Evolutionary conservation across 2,113 vertebrate genomes (phyloP).

Genomic region (Poeciliopsis turrubarensis): DNA sequence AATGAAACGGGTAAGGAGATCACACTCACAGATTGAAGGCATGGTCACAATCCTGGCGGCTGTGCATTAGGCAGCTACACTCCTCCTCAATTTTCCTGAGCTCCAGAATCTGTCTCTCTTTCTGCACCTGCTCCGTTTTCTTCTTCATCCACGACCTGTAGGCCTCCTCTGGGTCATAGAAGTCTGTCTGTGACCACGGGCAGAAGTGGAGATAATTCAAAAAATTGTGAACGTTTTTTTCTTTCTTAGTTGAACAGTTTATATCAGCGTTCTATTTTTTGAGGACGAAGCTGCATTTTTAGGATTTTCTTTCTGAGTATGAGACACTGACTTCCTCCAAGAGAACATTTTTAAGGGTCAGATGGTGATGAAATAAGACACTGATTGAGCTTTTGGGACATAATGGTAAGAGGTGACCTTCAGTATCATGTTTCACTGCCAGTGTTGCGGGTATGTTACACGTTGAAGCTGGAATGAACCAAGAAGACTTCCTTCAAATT

Average conservation of each 20-base stretch:
- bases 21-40: conserved; percentile 89
- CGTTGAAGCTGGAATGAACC: no score
- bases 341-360: no score
- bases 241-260: background rate
- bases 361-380: no score
- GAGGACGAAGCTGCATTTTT: background rate
- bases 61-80: conserved; percentile 79
- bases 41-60: conserved; percentile 85
- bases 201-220: background rate
- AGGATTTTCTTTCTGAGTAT: background rate
- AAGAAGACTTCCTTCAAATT: no score
- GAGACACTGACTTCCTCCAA: background rate
- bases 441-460: no score
- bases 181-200: conserved; percentile 75
- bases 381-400: no score
- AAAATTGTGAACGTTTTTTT: background rate
- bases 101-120: conserved; percentile 85
- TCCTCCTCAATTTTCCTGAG: conserved; percentile 87
- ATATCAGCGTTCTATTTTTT: background rate
- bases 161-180: conserved; percentile 85
- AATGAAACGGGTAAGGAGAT: background rate
- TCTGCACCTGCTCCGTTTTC: conserved; percentile 89
- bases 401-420: no score
- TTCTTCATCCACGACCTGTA: conserved; percentile 90
- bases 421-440: no score